Conservation (phyloP, 2,797 vertebrate genomes). For the Rachycentron canadum region DNA sequence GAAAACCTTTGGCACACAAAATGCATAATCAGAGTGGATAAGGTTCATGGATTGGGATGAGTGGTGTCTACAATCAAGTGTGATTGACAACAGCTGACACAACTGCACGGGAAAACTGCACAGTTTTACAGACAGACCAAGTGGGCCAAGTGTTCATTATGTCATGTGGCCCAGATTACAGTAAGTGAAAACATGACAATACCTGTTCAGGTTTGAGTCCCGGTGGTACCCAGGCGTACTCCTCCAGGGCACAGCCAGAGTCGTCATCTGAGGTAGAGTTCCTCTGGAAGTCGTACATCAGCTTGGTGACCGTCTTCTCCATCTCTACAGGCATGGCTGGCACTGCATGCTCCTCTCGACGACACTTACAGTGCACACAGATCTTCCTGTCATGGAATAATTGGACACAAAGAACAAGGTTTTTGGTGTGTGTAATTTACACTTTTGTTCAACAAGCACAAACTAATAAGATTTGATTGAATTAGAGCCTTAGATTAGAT, state of each 20-base stretch:
- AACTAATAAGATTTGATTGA: neutral
- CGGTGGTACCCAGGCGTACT: conserved; percentile 97
- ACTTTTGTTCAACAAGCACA: neutral
- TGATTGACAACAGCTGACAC: conserved; percentile 2
- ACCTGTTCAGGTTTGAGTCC: conserved; percentile 99
- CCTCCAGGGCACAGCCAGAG: conserved; percentile 97
- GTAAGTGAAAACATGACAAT: conserved; percentile 40
- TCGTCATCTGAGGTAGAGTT: conserved; percentile 98
- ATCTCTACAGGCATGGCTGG: conserved; percentile 97
- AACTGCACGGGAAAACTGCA: neutral
- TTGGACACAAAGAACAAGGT: conserved; percentile 15
- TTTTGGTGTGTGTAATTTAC: neutral
- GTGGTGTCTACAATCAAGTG: neutral
- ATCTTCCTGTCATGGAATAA: conserved; percentile 90
- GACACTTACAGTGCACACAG: conserved; percentile 99
- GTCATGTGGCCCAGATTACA: neutral
- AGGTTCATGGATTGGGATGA: neutral
- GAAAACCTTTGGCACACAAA: neutral
- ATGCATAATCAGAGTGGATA: neutral
- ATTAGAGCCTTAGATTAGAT: conserved; percentile 2
- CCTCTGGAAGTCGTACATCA: conserved; percentile 99
- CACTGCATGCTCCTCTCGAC: conserved; percentile 96
- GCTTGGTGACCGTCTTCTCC: conserved; percentile 99
- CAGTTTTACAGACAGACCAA: neutral
- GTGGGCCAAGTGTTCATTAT: neutral